Conservation (phyloP, 2,797 vertebrate genomes). For the Xenops minutus region DNA sequence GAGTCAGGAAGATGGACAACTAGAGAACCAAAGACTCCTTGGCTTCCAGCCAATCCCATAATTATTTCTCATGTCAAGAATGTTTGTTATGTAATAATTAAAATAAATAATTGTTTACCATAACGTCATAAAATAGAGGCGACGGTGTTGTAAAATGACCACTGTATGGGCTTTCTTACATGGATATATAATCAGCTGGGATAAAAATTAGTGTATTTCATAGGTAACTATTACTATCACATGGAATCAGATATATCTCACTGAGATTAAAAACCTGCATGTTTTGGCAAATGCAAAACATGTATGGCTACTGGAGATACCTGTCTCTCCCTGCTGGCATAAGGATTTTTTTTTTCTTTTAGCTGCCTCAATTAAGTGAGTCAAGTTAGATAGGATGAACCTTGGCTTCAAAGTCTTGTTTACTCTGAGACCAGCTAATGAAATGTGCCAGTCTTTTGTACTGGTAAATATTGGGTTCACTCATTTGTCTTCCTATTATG, state of each 20-base stretch:
- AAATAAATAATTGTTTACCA: not conserved
- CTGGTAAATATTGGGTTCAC: constrained; percentile 5
- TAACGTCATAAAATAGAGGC: not conserved
- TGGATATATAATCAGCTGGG: not conserved
- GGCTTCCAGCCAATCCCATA: not conserved
- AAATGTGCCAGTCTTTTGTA: not conserved
- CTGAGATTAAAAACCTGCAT: not conserved
- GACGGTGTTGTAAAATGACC: not conserved
- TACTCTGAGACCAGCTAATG: constrained; percentile 16
- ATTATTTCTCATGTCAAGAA: not conserved
- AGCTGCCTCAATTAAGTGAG: not conserved
- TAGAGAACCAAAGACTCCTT: not conserved
- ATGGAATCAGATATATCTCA: not conserved
- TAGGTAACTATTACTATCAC: not conserved
- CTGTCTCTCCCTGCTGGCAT: not conserved
- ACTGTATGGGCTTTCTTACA: not conserved
- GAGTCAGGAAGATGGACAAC: not conserved
- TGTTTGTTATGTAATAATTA: not conserved
- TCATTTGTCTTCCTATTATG: constrained; percentile 4
- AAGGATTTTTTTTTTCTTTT: not conserved
- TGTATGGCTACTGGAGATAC: not conserved
- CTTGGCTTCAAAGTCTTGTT: constrained; percentile 30
- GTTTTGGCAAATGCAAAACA: not conserved
- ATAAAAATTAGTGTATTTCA: not conserved
- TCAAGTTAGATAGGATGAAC: constrained; percentile 3